Conservation (phyloP, 2,113 vertebrate genomes). For the Muscicapa adusta region DNA sequence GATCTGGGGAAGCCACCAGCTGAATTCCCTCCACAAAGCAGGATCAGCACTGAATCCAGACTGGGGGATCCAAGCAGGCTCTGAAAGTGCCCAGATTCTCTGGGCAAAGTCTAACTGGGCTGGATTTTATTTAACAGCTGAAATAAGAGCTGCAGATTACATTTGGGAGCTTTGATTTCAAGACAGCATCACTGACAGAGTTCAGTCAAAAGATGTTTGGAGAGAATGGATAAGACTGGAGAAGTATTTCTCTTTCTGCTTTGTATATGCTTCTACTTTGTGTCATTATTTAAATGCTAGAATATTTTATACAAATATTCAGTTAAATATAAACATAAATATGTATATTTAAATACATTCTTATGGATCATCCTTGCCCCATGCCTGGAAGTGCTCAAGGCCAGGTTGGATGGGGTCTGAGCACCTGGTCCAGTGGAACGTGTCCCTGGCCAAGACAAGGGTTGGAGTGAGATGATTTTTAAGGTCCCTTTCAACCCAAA, state of each 20-base stretch:
- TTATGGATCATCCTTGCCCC: neutral
- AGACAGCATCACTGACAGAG: neutral
- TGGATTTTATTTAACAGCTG: neutral
- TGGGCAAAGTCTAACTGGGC: neutral
- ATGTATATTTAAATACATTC: neutral
- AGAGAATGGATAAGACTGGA: neutral
- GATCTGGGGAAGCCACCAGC: too few relatives aligned
- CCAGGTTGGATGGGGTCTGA: neutral
- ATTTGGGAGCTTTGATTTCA: neutral
- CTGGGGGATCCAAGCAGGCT: too few relatives aligned
- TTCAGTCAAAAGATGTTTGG: neutral
- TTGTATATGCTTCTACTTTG: neutral
- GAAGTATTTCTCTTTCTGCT: neutral
- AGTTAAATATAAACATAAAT: neutral
- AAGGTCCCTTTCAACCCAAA: neutral
- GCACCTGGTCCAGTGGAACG: neutral
- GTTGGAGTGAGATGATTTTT: neutral
- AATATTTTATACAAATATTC: neutral
- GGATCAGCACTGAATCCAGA: neutral
- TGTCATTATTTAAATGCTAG: neutral
- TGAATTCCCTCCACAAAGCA: neutral
- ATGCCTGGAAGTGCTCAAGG: neutral
- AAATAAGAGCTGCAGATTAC: neutral
- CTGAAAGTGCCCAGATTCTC: neutral
- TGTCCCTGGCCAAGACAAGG: neutral